phyloP scores from a whole-genome alignment of 1,140 invertebrate species.

The Camponotus vicinus region DNA sequence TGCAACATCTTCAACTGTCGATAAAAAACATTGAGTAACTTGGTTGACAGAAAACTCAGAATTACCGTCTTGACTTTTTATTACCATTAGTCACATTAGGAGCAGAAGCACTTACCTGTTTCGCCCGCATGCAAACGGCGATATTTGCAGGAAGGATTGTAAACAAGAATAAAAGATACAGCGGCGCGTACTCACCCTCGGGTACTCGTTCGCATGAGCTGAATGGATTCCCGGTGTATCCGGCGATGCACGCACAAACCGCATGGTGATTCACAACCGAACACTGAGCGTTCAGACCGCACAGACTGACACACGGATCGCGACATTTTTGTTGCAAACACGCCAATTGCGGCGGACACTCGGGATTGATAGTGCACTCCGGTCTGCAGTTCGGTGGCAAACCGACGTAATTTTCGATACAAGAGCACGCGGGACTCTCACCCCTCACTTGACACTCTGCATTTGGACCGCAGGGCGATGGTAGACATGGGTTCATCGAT shows the following conservation, averaged over 20 bases:
- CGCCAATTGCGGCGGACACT: slow-evolving; percentile 87
- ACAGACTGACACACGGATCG: slow-evolving; percentile 86
- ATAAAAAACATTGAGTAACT: neutral
- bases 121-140: slow-evolving; percentile 59
- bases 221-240: slow-evolving; percentile 88
- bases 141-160: slow-evolving; percentile 28
- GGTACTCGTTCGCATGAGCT: slow-evolving; percentile 83
- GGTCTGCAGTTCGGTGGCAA: slow-evolving; percentile 88
- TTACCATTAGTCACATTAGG: slow-evolving; percentile 46
- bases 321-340: slow-evolving; percentile 86
- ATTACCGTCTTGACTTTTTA: slow-evolving; percentile 24
- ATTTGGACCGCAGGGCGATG: slow-evolving; percentile 88
- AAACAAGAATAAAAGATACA: slow-evolving; percentile 6
- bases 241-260: slow-evolving; percentile 86
- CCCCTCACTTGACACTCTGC: slow-evolving; percentile 87
- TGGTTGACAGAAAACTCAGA: neutral
- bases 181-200: slow-evolving; percentile 82
- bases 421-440: slow-evolving; percentile 86
- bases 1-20: neutral
- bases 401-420: slow-evolving; percentile 87
- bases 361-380: slow-evolving; percentile 87
- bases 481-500: slow-evolving; percentile 87
- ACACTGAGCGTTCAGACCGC: slow-evolving; percentile 87
- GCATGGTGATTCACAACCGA: slow-evolving; percentile 87
- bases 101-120: slow-evolving; percentile 79